Conservation (phyloP, 2,113 vertebrate genomes). For the Rhynchomys soricoides region DNA sequence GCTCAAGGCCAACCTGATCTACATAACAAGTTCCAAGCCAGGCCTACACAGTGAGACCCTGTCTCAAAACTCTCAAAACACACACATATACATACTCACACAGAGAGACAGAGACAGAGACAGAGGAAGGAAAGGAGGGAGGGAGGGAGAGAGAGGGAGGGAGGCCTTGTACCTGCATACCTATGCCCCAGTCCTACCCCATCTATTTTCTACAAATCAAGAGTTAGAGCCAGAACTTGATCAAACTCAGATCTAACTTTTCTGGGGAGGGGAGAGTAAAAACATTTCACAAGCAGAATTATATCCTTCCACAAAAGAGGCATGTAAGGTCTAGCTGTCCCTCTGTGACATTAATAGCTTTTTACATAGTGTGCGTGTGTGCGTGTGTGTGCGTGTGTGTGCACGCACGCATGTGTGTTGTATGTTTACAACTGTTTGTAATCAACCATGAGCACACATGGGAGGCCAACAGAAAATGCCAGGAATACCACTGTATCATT, state of each 20-base stretch:
- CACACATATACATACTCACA: background rate
- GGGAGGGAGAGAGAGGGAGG: background rate
- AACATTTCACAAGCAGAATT: background rate
- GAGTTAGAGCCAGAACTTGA: slow-evolving; percentile 3
- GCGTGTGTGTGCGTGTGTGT: too few species aligned
- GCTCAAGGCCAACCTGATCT: background rate
- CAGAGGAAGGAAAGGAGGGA: too few species aligned
- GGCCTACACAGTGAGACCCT: background rate
- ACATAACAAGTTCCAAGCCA: background rate
- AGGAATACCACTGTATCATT: background rate
- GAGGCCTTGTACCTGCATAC: background rate
- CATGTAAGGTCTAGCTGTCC: background rate
- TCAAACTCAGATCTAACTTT: slow-evolving; percentile 2
- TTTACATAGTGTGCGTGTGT: background rate
- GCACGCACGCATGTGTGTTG: background rate
- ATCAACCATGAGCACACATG: background rate
- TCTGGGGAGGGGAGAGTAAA: background rate
- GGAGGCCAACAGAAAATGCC: background rate
- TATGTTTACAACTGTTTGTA: background rate
- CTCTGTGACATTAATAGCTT: slow-evolving; percentile 2
- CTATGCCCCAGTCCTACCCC: background rate
- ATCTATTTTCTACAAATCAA: slow-evolving; percentile 5
- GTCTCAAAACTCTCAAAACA: background rate
- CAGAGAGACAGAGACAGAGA: background rate
- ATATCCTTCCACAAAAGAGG: background rate